Base-by-base conservation (phyloP, 2,797 vertebrate genomes). In the Lepilemur ruficaudatus region DNA sequence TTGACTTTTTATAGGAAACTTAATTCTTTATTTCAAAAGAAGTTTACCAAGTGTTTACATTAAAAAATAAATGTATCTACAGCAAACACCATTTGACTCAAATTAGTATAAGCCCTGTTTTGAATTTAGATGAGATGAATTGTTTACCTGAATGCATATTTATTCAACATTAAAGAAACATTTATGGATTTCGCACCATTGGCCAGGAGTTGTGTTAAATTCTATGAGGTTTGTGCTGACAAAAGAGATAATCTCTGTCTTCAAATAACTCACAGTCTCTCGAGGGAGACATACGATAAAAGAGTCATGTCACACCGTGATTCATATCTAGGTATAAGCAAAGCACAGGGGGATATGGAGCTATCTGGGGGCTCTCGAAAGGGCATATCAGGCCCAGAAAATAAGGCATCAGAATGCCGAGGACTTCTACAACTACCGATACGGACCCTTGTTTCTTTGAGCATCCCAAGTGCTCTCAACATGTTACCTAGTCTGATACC, bases 11-110 rank as follows among this genome's bases (percentile, higher is more conserved):
- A 96, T 81, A 11, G 75, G 63, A 92, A 96, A 94, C 89, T 89
- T 82, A 75, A 93, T 94, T 76, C 93, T 98, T 97, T 87, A 80
- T 79, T 69, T 97, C 46, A 63, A 96, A 98, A 96, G 89, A 88
- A 94, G 10, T 96, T 84, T 95, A 70, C 88, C 94, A 95, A 82
- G 61, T 96, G n/a, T 93, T 96, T 90, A 89, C 41, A 81, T 92
- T 91, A 97, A 97, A 97, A 97, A 92, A 88, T 91, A 96, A 94
- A 78, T 81, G 72, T 89, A 79, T 75, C 55, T 91, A 73, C 69
- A 72, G n/a, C 63, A 95, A 97, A 89, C 28, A 72, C 73, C 55
- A 46, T 81, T 95, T 85, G 70, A 80, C 61, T 92, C 69, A 59
- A 89, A 92, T 92, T 93, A 91, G 65, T 43, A 13, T 85, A 87